Conservation (phyloP, 2,113 vertebrate genomes). For the Peromyscus californicus region DNA sequence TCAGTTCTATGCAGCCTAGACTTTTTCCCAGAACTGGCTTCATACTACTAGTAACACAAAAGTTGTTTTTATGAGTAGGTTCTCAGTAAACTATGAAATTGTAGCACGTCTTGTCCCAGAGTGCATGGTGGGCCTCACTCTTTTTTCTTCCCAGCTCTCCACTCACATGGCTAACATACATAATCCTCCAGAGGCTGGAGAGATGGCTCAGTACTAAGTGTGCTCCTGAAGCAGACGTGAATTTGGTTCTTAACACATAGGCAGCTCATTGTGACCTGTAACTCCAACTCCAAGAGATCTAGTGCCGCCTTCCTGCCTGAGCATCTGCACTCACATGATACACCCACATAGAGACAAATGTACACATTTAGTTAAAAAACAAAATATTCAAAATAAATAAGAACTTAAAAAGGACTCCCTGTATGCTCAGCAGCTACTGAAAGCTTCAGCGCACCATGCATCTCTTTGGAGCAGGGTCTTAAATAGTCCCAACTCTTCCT, state of each 20-base stretch:
- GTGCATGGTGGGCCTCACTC: background rate
- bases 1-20: background rate
- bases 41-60: slow-evolving; percentile 18
- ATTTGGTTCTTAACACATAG: background rate
- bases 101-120: background rate
- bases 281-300: background rate
- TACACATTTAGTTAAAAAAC: background rate
- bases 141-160: background rate
- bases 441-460: background rate
- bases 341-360: background rate
- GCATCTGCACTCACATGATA: background rate
- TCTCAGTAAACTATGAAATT: slow-evolving; percentile 26
- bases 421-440: background rate
- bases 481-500: background rate
- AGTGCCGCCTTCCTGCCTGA: background rate
- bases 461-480: background rate
- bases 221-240: background rate
- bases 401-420: slow-evolving; percentile 21
- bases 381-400: background rate
- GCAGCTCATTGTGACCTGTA: background rate
- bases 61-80: background rate
- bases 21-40: background rate
- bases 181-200: background rate
- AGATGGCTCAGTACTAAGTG: background rate
- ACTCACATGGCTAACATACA: background rate